phyloP scores from a whole-genome alignment of 2,113 vertebrate genomes.

The Chunga burmeisteri region DNA sequence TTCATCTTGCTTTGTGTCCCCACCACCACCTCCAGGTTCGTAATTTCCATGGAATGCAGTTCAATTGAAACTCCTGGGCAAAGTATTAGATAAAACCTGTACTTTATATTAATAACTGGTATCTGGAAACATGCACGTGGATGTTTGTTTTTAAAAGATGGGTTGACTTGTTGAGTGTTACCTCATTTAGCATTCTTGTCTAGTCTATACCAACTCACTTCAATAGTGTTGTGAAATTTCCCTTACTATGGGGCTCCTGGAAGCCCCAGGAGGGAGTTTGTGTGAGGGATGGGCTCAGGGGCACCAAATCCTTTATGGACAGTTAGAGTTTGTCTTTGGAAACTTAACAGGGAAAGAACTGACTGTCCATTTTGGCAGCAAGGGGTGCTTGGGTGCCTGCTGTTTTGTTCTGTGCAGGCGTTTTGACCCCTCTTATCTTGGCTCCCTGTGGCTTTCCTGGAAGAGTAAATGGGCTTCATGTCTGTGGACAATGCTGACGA shows the following conservation, averaged over 20 bases:
- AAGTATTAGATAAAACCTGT: background rate
- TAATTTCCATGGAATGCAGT: background rate
- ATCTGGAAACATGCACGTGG: fast-evolving
- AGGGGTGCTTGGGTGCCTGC: fast-evolving
- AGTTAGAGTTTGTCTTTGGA: background rate
- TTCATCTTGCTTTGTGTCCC: background rate
- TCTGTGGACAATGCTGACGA: background rate
- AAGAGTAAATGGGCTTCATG: background rate
- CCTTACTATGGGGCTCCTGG: fast-evolving
- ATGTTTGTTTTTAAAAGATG: background rate
- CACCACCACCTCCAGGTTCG: background rate
- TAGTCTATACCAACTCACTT: background rate
- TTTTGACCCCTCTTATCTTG: background rate
- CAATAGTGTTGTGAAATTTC: background rate
- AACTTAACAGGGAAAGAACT: background rate
- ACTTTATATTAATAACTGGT: background rate
- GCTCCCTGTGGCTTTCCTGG: background rate
- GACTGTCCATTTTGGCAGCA: fast-evolving
- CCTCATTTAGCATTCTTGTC: background rate
- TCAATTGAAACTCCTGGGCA: background rate
- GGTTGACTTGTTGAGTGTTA: background rate
- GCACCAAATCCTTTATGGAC: no score
- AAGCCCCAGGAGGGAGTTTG: background rate
- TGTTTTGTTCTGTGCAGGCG: fast-evolving
- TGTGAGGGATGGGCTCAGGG: background rate